Evolutionary conservation across 2,113 vertebrate genomes (phyloP).

Genomic region (Ictidomys tridecemlineatus): DNA sequence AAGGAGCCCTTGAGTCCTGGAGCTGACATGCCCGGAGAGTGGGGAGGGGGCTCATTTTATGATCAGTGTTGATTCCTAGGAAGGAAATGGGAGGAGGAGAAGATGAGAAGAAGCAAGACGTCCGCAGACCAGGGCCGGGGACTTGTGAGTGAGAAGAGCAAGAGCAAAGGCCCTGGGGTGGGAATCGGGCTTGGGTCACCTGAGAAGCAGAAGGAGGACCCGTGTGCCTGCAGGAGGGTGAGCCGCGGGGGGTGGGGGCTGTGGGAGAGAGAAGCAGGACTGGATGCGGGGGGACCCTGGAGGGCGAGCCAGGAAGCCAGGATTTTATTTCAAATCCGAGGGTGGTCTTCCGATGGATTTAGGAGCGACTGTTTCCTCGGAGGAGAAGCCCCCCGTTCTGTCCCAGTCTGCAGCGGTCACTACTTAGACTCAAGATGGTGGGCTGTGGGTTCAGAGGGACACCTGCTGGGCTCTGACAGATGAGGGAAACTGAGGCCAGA

Average conservation of each 20-base stretch:
- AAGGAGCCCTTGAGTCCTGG: not conserved
- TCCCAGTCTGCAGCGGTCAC: accelerated
- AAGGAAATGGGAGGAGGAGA: not conserved
- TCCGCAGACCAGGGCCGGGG: no score
- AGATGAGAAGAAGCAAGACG: not conserved
- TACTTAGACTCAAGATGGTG: not conserved
- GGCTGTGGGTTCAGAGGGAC: not conserved
- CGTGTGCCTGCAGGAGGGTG: not conserved
- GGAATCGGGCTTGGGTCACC: accelerated
- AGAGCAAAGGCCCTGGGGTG: not conserved
- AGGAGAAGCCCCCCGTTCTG: not conserved
- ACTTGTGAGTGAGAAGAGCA: not conserved
- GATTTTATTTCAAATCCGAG: not conserved
- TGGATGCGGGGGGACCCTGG: no score
- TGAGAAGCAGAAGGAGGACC: not conserved
- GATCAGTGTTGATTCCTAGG: not conserved
- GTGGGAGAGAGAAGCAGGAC: not conserved
- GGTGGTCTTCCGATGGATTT: not conserved
- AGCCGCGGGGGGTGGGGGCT: accelerated
- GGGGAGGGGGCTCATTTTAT: not conserved
- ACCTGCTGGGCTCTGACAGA: not conserved
- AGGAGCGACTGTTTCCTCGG: not conserved
- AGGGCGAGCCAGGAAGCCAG: not conserved
- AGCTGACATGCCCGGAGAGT: not conserved
- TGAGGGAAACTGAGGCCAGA: not conserved